These are phyloP conservation scores for Pseudorhombus dupliciocellatus DNA, from an alignment of 2,113 vertebrate species.

Conservation along the genomic window DNA sequence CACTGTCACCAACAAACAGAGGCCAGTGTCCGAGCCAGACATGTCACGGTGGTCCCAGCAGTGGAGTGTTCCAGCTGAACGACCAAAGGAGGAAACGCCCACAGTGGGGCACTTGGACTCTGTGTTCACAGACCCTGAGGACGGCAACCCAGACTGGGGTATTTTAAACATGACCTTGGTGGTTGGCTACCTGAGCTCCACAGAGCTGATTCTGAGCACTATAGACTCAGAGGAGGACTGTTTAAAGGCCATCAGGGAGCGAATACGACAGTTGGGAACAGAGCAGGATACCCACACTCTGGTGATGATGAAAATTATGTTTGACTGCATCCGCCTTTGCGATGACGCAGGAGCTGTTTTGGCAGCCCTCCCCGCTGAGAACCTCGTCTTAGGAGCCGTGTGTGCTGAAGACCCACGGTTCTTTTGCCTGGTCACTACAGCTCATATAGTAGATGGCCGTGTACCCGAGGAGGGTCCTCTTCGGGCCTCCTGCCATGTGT, in stretches of 20 bases:
- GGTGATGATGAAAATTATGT: conserved; percentile 93
- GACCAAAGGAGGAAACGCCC: conserved; percentile 74
- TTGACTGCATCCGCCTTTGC: conserved; percentile 90
- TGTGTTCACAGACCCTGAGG: conserved; percentile 79
- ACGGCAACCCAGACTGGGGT: conserved; percentile 84
- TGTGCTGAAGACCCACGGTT: conserved; percentile 92
- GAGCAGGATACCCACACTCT: conserved; percentile 93
- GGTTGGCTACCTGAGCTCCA: conserved; percentile 94
- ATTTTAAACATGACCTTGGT: conserved; percentile 92
- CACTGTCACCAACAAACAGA: conserved; percentile 72
- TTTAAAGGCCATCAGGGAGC: conserved; percentile 88
- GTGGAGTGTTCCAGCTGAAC: conserved; percentile 59
- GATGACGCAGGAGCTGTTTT: conserved; percentile 85
- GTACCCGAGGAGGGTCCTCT: conserved; percentile 77
- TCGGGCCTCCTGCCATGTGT: conserved; percentile 93
- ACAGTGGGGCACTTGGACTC: conserved; percentile 75
- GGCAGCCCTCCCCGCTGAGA: conserved; percentile 92
- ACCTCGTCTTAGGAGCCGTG: conserved; percentile 91
- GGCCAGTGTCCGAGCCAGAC: conserved; percentile 85
- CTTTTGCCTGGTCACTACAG: conserved; percentile 93
- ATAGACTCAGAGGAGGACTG: conserved; percentile 86
- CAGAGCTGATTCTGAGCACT: conserved; percentile 88
- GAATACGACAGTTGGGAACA: conserved; percentile 88
- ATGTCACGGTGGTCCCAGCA: conserved; percentile 78
- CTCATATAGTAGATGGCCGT: conserved; percentile 79